Base-by-base conservation (phyloP, 1,140 invertebrate genomes). In the Drosophila ohnishii region DNA sequence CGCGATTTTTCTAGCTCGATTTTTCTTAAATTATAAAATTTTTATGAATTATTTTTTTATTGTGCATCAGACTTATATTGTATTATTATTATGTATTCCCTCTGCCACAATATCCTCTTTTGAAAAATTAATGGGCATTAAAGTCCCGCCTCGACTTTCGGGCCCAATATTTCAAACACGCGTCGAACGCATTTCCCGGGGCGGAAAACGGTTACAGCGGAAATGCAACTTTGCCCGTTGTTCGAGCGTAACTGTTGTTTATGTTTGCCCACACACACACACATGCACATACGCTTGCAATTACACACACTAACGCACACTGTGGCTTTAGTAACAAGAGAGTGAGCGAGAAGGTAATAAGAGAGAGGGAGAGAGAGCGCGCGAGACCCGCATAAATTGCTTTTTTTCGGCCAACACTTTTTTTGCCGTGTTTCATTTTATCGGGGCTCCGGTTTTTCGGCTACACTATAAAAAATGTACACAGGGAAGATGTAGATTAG, bases 161-260 rank as follows among this genome's bases (percentile, higher is more conserved):
- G 53, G 45, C 32, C 66, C 76, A 78, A 78, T 78, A 78, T 78
- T 78, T 78, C 75, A 78, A 78, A 78, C 74, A 78, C 76, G 76
- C 76, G 75, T 78, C 76, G 76, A 78, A 78, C 76, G 75, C 76
- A 78, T 78, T 78, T 78, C 72, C 76, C 61, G 75, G 76, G 71
- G 34, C 76, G 76, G 76, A 72, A 78, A 78, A 78, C 75, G 67
- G 76, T 78, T 78, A 78, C 76, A 78, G 75, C 76, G 76, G 76
- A 78, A 78, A 78, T 78, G 67, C 75, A 72, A 78, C 76, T 78
- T 75, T 78, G 73, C 67, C 67, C 75, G 76, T 78, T 78, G 75
- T 78, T 78, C 60, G 66, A 78, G 60, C 67, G 76, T 78, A 78
- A 78, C 76, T 78, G 76, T 78, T 71, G 75, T 78, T 78, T 78